phyloP scores from a whole-genome alignment of 92 coral and sea anemone genomes.

The Epizoanthus stellaris region DNA sequence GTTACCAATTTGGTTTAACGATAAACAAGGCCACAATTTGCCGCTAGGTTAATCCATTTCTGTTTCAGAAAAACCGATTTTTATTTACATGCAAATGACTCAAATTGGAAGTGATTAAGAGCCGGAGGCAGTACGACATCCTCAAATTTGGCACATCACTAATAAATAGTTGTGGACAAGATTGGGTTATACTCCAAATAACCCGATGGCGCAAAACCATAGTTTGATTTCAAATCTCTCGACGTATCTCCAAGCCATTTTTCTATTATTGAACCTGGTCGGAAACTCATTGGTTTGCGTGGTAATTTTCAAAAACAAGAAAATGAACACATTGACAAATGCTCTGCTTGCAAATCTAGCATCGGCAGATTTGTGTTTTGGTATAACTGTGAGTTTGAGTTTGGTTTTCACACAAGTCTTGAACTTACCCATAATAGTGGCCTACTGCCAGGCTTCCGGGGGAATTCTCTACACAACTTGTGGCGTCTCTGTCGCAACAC shows the following conservation, averaged over 20 bases:
- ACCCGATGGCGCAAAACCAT: neutral
- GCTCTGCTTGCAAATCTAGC: conserved; percentile 52
- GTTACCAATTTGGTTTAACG: too few relatives aligned
- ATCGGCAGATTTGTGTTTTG: conserved; percentile 53
- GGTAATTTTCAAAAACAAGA: conserved; percentile 35
- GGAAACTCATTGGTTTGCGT: conserved; percentile 57
- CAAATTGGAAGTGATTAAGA: too few relatives aligned
- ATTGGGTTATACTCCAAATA: neutral
- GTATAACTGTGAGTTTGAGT: conserved; percentile 42
- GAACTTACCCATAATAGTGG: conserved; percentile 19
- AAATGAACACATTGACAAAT: conserved; percentile 25
- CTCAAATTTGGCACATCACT: neutral
- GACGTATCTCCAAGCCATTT: conserved; percentile 23
- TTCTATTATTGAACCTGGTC: conserved; percentile 37
- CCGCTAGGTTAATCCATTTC: too few relatives aligned
- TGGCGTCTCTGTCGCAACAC: conserved; percentile 61
- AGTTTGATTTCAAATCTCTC: neutral
- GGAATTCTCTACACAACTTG: conserved; percentile 50
- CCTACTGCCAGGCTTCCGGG: conserved; percentile 57
- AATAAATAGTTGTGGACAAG: neutral
- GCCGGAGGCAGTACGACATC: too few relatives aligned
- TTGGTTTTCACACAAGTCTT: conserved; percentile 12
- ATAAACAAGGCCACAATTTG: too few relatives aligned
- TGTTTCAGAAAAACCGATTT: too few relatives aligned
- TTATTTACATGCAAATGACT: too few relatives aligned